These are phyloP conservation scores for Lasaia peninsularis DNA, from an alignment of 1,140 invertebrate species.

Conservation along the genomic window DNA sequence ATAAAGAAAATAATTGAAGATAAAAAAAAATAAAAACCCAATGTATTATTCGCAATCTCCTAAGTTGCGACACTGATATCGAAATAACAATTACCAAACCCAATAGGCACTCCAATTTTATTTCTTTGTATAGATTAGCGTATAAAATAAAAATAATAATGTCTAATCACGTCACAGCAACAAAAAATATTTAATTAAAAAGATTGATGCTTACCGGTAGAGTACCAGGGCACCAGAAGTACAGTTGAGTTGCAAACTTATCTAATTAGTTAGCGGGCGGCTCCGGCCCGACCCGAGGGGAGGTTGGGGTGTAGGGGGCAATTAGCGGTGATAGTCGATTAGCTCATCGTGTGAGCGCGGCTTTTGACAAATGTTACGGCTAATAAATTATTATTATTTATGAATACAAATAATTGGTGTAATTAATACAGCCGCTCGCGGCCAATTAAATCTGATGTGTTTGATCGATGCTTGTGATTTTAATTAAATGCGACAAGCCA, in stretches of 20 bases:
- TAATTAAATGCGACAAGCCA: slow-evolving; percentile 37
- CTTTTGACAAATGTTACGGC: slow-evolving; percentile 73
- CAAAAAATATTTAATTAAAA: slow-evolving; percentile 77
- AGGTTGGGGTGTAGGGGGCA: slow-evolving; percentile 48
- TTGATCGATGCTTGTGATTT: slow-evolving; percentile 41
- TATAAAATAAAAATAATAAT: slow-evolving; percentile 62
- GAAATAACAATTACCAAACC: no score
- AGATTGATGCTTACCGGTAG: slow-evolving; percentile 74
- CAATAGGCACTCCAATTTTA: no score
- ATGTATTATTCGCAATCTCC: no score
- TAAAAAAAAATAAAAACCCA: no score
- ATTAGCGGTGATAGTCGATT: slow-evolving; percentile 77
- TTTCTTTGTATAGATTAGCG: no score
- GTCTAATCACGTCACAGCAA: slow-evolving; percentile 67
- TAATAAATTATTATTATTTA: slow-evolving; percentile 73
- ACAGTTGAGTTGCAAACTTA: slow-evolving; percentile 75
- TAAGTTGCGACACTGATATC: background rate
- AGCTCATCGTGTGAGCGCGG: slow-evolving; percentile 73
- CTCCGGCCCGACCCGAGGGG: slow-evolving; percentile 21
- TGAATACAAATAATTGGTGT: slow-evolving; percentile 62
- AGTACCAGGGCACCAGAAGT: slow-evolving; percentile 63
- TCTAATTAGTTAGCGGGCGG: slow-evolving; percentile 69
- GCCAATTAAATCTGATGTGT: slow-evolving; percentile 44
- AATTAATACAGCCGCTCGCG: slow-evolving; percentile 52
- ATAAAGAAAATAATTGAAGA: no score